Evolutionary conservation across 2,888 invertebrate species (phyloP).

Genomic region (Nemurella pictetii): DNA sequence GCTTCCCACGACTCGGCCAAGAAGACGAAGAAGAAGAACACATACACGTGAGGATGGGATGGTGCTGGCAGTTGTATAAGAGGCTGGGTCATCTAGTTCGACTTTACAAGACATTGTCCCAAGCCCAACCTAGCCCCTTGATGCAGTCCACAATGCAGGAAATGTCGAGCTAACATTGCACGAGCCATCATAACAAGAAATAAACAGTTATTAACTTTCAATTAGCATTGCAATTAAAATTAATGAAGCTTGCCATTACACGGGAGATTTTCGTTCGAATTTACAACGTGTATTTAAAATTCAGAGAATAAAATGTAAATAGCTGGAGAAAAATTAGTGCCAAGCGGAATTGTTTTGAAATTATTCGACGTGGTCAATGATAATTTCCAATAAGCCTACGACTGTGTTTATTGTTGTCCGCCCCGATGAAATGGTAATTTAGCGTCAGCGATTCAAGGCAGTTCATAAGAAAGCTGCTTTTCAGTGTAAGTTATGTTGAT

Average conservation of each 20-base stretch:
- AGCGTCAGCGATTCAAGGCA: background rate
- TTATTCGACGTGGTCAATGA: background rate
- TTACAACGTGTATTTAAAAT: background rate
- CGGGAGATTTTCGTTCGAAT: background rate
- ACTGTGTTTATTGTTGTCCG: background rate
- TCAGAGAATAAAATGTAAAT: background rate
- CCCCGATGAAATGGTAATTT: background rate
- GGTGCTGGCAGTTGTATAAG: background rate
- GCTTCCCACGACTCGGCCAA: background rate
- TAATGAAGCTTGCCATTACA: background rate
- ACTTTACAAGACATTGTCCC: constrained; percentile 9
- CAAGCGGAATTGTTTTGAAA: background rate
- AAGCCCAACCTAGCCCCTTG: background rate
- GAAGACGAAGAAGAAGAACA: background rate
- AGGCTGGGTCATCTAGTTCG: constrained; percentile 22
- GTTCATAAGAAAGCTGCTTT: background rate
- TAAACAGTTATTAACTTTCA: background rate
- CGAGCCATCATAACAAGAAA: background rate
- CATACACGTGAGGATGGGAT: constrained; percentile 8
- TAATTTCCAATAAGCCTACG: background rate
- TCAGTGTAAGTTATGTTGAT: background rate
- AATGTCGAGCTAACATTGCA: background rate
- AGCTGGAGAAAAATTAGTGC: background rate
- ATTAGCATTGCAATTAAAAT: background rate
- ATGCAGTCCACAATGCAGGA: background rate